Percentiles rank a stretch among this genome's conserved stretches.
These are phyloP conservation scores for Champsocephalus gunnari DNA, from an alignment of 2,797 vertebrate genomes.

Conservation along the genomic window DNA sequence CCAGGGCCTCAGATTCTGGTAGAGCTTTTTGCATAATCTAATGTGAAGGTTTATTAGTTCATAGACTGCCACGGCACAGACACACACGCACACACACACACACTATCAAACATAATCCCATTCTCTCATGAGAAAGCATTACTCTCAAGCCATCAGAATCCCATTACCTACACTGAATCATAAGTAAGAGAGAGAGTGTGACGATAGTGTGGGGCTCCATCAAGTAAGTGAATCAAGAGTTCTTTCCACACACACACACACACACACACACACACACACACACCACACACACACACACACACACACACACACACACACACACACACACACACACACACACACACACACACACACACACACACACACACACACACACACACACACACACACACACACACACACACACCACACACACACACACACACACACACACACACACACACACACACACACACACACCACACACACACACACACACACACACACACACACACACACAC, in stretches of 20 bases:
- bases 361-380: no score
- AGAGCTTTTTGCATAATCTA: constrained; percentile 67
- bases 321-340: no score
- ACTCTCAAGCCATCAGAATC: constrained; percentile 84
- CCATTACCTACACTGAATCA: constrained; percentile 84
- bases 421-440: no score
- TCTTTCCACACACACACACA: constrained; percentile 20
- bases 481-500: no score
- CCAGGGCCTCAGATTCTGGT: constrained; percentile 58
- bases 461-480: no score
- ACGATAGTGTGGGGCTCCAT: constrained; percentile 67
- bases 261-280: neutral
- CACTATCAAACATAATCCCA: constrained; percentile 79
- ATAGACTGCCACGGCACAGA: constrained; percentile 55
- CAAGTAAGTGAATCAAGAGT: constrained; percentile 69
- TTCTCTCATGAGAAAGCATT: constrained; percentile 84
- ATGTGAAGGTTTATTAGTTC: constrained; percentile 76
- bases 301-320: no score
- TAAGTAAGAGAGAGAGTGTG: constrained; percentile 71
- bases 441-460: no score
- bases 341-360: no score
- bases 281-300: neutral
- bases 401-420: no score
- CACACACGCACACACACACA: constrained; percentile 44
- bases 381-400: no score